Evolutionary conservation across 1,140 invertebrate species (phyloP), one percentile per base, ranked within the genome.

Genomic region (Trichogramma pretiosum): DNA sequence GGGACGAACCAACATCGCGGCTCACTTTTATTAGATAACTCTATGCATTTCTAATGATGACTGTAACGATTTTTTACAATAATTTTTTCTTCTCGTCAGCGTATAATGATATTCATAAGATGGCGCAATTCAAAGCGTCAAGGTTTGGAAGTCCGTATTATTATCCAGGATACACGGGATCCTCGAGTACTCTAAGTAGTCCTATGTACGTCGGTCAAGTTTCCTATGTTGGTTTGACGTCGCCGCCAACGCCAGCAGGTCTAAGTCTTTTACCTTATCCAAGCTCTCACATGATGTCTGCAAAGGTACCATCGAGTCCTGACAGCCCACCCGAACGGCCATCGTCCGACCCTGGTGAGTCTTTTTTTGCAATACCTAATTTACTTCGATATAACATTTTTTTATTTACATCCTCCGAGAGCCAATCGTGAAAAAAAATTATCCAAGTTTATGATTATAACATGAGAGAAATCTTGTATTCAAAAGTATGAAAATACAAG

Each of bases 331-430:
- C 58, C 4, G 58, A 62, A 28, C 41, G 55, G 38, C 50, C 56
- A 16, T 33, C 60, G 35, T 58, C 55, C 46, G 61, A 51, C 55
- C 55, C 37, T 41, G 56, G 64, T 65, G 50, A 63, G 64, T 55
- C 5, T 23, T 23, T 37, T 39, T n/a, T n/a, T n/a, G n/a, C n/a
- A n/a, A n/a, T n/a, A n/a, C n/a, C n/a, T n/a, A n/a, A n/a, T n/a
- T n/a, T n/a, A n/a, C n/a, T n/a, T n/a, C n/a, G n/a, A n/a, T n/a
- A n/a, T n/a, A n/a, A n/a, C n/a, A n/a, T n/a, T n/a, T n/a, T n/a
- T n/a, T n/a, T n/a, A n/a, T n/a, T n/a, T n/a, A n/a, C n/a, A n/a
- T n/a, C n/a, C n/a, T n/a, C n/a, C n/a, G n/a, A n/a, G n/a, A n/a
- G n/a, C n/a, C n/a, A n/a, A n/a, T n/a, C n/a, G n/a, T n/a, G n/a